Evolutionary conservation across 2,888 invertebrate genomes (phyloP), one percentile per base, ranked within the genome.

Genomic region (Marasmarcha lunaedactyla): DNA sequence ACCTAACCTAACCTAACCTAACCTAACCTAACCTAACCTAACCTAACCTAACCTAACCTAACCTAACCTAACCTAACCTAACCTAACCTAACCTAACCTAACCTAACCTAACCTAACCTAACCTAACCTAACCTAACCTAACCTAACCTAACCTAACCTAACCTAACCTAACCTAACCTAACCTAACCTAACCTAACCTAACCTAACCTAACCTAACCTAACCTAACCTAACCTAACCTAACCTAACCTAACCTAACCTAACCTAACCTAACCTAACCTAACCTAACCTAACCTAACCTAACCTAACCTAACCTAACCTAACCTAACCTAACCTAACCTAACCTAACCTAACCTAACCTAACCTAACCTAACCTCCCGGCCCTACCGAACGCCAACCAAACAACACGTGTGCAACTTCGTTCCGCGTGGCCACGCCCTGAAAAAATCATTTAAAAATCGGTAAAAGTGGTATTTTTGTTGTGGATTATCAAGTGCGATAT

Each of bases 1-100:
- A 30, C 30, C 30, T 30, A 30, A 30, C 30, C 30, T 30, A 30
- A 30, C 30, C 30, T 30, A 30, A 30, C 30, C 30, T 30, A 30
- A 30, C 30, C 30, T 30, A 30, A 30, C 30, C 30, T 30, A 30
- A 30, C 30, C 30, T 30, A 30, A 30, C 30, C 30, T 30, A 30
- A 30, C 30, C 30, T 30, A 30, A 30, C 30, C 30, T 30, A 30
- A 30, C 30, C 10, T 7, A 30, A 4, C 30, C 10, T 7, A 30
- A 4, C 30, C 10, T 7, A 30, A 4, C 30, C 10, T 7, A 30
- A 9, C 30, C 30, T 30, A 30, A 30, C 30, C 30, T 30, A 30
- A 30, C 30, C 30, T 30, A 30, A 30, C 30, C 30, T 30, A 30
- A 30, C 30, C 30, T 30, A 30, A 30, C 30, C 30, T 30, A 30